Evolutionary conservation across 1,140 invertebrate species (phyloP), one percentile per base, ranked within the genome.

Genomic region (Sarcophaga bullata): DNA sequence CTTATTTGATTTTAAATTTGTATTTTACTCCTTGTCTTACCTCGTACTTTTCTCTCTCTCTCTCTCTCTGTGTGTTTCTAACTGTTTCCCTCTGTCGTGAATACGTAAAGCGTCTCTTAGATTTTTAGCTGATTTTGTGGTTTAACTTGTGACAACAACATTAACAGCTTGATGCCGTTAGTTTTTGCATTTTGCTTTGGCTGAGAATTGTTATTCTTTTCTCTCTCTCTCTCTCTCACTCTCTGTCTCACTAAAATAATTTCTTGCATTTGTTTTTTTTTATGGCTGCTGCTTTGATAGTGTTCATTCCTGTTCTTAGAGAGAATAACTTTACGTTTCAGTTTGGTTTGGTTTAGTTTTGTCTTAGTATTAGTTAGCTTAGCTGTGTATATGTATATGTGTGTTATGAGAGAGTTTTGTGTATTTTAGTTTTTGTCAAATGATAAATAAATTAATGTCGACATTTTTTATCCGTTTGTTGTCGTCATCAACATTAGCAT

Each of bases 361-460:
- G 7, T 11, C 62, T 25, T 25, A 3, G 19, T 6, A 17, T 11
- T 19, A 25, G 17, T 17, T 25, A 19, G 17, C 62, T 19, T 13
- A 25, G 62, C 7, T 72, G 25, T 37, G 25, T 37, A 37, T 37
- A 37, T 37, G 25, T 4, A 37, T 37, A 37, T 37, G 25, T 37
- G 25, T 37, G 25, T 37, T 37, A 37, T 37, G 25, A 37, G 25
- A 37, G 25, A 37, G 25, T 1, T 37, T 37, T 37, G 25, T 37
- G 25, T 78, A 48, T 78, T 78, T 78, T 78, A 78, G 75, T n/a
- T 78, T 78, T 78, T 78, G 75, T 78, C 75, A 78, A 78, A 78
- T 50, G 75, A 78, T 50, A 78, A 78, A 78, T 78, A 78, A 78
- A 78, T 78, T 78, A 78, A 78, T 78, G 75, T 78, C 50, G 75